These are phyloP conservation scores for Aphelenchoides besseyi DNA, from an alignment of 1,140 invertebrate genomes.

Conservation along the genomic window DNA sequence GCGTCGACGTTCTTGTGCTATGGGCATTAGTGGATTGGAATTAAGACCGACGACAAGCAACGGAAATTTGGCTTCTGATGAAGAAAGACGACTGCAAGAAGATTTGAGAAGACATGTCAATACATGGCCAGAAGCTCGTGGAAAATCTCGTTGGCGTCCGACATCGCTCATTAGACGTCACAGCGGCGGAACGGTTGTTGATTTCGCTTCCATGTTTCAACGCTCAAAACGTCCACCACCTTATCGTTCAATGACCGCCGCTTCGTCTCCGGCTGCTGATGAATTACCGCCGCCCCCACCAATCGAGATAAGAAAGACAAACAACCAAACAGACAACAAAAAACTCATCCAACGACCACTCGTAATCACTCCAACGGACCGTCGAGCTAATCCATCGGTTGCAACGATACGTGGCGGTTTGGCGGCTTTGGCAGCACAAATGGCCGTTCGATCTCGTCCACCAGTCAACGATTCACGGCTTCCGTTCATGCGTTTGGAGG, in stretches of 20 bases:
- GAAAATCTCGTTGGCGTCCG: conserved; percentile 1
- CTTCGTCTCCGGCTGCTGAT: background rate
- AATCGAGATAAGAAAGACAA: background rate
- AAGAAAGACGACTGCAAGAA: background rate
- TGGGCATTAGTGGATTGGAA: background rate
- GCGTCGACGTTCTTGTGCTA: background rate
- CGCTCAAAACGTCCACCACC: background rate
- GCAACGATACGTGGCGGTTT: background rate
- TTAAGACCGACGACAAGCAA: background rate
- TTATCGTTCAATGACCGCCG: background rate
- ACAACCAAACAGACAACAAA: background rate
- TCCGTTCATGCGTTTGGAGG: background rate
- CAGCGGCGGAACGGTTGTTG: background rate
- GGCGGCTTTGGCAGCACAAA: background rate
- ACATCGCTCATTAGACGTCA: background rate
- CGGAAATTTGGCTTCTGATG: background rate
- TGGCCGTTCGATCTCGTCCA: background rate
- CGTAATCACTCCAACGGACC: conserved; percentile 7
- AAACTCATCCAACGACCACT: background rate
- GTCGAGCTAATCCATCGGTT: background rate
- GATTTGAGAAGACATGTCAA: conserved; percentile 6
- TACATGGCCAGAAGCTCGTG: conserved; percentile 6
- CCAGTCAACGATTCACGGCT: background rate
- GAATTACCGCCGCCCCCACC: background rate
- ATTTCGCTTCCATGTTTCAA: background rate